Percentiles rank a stretch among this genome's conserved stretches.
These are phyloP conservation scores for Eupithecia vulgata DNA, from an alignment of 2,888 invertebrate species.

Conservation along the genomic window DNA sequence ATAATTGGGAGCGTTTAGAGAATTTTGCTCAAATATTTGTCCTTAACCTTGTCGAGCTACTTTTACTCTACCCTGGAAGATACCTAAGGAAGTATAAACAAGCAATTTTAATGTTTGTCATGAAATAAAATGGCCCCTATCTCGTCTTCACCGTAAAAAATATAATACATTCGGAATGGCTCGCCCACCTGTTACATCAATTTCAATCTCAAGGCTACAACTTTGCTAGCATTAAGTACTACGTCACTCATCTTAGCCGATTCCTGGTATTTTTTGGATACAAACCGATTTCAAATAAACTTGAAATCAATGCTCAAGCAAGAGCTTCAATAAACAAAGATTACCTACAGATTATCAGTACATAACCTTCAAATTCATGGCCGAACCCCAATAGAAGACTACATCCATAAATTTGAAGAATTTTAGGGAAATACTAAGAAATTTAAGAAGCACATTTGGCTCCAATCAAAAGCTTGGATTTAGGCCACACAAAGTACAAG, in stretches of 20 bases:
- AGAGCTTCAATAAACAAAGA: not conserved
- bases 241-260: not conserved
- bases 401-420: not conserved
- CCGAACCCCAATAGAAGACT: not conserved
- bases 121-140: conserved; percentile 34
- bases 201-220: not conserved
- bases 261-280: not conserved
- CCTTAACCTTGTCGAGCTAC: not conserved
- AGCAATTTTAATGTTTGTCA: conserved; percentile 32
- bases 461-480: not conserved
- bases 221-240: conserved; percentile 4
- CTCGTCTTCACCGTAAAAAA: conserved; percentile 43
- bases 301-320: not conserved
- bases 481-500: not conserved
- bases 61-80: conserved; percentile 30
- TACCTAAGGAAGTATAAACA: conserved; percentile 31
- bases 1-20: not conserved
- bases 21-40: not conserved
- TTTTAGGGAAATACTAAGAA: not conserved
- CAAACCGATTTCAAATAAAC: not conserved
- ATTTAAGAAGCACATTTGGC: not conserved
- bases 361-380: not conserved
- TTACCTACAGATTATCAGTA: not conserved
- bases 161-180: conserved; percentile 39
- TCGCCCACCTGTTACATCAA: conserved; percentile 34